Conservation (phyloP, 64 coral and sea anemone species). For the Montipora cactus region DNA sequence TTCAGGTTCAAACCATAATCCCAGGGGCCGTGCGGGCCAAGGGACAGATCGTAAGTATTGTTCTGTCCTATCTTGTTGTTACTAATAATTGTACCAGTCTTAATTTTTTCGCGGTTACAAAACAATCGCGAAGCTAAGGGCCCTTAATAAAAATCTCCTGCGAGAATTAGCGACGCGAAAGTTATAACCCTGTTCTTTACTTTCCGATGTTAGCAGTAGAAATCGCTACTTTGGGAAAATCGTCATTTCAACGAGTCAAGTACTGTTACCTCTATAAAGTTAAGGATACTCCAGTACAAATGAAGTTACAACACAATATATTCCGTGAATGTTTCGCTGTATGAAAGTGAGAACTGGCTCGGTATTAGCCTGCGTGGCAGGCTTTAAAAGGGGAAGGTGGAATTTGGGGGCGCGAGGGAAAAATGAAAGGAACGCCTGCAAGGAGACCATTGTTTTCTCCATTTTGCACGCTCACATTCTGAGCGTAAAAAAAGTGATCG, state of each 20-base stretch:
- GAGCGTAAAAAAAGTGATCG: too few species aligned
- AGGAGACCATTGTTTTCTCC: too few species aligned
- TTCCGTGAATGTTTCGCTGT: neutral
- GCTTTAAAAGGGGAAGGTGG: neutral
- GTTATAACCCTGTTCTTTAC: neutral
- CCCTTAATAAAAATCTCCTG: neutral
- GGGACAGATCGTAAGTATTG: slow-evolving; percentile 5
- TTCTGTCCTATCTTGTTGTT: slow-evolving; percentile 8
- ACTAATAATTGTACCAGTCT: neutral
- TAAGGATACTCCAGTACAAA: neutral
- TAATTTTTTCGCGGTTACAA: too few species aligned
- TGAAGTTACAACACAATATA: slow-evolving; percentile 8
- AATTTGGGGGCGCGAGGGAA: neutral
- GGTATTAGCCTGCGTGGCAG: neutral
- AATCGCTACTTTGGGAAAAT: neutral
- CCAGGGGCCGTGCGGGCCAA: neutral
- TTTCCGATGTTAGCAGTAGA: neutral
- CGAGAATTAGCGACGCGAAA: neutral
- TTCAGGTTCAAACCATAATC: slow-evolving; percentile 6
- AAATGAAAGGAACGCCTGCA: neutral
- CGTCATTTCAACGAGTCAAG: neutral
- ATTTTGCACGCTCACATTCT: too few species aligned
- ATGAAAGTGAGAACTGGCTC: neutral
- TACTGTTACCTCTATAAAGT: neutral
- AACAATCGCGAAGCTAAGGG: too few species aligned